Conservation (phyloP, 53 echinoderm and acorn worm species). For the Temnopleurus reevesii region DNA sequence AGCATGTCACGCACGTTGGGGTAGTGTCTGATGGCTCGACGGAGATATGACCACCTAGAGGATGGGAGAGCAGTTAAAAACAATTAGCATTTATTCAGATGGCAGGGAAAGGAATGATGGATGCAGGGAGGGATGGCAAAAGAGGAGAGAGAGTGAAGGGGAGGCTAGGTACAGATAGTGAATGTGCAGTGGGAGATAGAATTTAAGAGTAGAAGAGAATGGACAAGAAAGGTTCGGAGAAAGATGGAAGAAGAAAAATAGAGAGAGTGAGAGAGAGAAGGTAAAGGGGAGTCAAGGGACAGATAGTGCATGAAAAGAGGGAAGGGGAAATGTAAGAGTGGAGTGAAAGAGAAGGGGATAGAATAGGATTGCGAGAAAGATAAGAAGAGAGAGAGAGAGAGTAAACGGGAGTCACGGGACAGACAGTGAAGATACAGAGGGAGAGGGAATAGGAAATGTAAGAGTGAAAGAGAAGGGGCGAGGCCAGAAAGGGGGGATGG, state of each 20-base stretch:
- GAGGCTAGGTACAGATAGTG: neutral
- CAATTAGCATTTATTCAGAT: too few relatives aligned
- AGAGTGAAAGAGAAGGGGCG: too few relatives aligned
- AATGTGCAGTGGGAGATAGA: neutral
- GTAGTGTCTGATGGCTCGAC: conserved; percentile 89
- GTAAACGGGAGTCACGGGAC: too few relatives aligned
- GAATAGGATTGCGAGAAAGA: too few relatives aligned
- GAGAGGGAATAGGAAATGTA: too few relatives aligned
- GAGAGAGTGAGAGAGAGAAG: neutral
- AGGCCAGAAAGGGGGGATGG: too few relatives aligned
- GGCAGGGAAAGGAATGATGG: neutral
- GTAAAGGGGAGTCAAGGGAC: neutral
- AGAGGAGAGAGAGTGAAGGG: neutral
- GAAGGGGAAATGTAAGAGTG: too few relatives aligned
- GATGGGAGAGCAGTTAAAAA: too few relatives aligned
- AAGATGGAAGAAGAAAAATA: neutral
- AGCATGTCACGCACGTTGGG: conserved; percentile 95
- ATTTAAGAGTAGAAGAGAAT: neutral
- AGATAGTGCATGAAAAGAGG: neutral
- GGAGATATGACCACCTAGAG: conserved; percentile 87
- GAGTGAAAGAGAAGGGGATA: too few relatives aligned
- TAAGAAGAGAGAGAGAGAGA: too few relatives aligned
- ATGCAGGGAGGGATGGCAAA: neutral
- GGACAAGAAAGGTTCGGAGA: neutral
- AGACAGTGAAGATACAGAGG: too few relatives aligned